These are phyloP conservation scores for Autographa pulchrina DNA, from an alignment of 2,888 invertebrate genomes.

Conservation along the genomic window DNA sequence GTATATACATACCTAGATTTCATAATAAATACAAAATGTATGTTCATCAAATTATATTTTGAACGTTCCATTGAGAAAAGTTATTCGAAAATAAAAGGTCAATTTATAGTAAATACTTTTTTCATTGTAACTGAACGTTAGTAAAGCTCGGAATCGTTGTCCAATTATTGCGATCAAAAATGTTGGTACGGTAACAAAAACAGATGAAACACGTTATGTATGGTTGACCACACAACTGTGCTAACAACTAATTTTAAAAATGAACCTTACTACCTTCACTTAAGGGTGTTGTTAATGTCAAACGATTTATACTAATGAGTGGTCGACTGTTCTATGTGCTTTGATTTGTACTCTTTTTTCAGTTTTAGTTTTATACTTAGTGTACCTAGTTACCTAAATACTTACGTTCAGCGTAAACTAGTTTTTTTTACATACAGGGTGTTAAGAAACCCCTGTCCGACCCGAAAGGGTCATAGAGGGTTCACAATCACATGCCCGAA, in stretches of 20 bases:
- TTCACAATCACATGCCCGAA: no score
- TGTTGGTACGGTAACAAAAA: constrained; percentile 23
- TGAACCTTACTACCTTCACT: background rate
- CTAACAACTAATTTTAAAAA: background rate
- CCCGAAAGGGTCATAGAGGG: no score
- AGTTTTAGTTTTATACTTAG: background rate
- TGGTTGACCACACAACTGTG: background rate
- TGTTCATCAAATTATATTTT: background rate
- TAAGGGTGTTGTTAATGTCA: background rate
- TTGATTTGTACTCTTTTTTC: background rate
- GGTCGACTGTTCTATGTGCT: background rate
- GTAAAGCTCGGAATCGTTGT: constrained; percentile 12
- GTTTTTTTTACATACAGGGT: background rate
- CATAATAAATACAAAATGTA: background rate
- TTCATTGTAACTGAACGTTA: background rate
- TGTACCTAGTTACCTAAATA: constrained; percentile 20
- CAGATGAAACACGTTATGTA: constrained; percentile 6
- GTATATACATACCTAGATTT: no score
- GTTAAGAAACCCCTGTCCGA: no score
- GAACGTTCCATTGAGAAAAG: background rate
- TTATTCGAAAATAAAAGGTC: background rate
- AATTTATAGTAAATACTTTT: background rate
- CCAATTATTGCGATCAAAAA: constrained; percentile 31
- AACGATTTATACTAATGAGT: background rate
- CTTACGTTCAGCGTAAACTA: constrained; percentile 2